Evolutionary conservation across 2,113 vertebrate species (phyloP).

Genomic region (Pterocles orientalis): DNA sequence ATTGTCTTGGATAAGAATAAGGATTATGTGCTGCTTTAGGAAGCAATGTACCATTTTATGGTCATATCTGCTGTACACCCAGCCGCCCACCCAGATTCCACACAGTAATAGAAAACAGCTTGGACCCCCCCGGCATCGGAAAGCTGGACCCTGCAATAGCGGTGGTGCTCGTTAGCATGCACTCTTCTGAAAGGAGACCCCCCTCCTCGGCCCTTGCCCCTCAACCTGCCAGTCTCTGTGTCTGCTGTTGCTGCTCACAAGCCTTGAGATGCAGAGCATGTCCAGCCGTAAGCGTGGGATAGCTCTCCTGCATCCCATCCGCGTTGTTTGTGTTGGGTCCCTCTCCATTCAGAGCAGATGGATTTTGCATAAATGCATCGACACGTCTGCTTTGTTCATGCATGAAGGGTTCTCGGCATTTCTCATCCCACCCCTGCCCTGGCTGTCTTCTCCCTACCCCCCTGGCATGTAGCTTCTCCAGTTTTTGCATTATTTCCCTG

Average conservation of each 20-base stretch:
- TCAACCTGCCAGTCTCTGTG: constrained; percentile 52
- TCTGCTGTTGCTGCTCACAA: constrained; percentile 23
- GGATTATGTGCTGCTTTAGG: constrained; percentile 19
- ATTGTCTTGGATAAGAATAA: constrained; percentile 17
- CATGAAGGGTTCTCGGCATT: constrained; percentile 3
- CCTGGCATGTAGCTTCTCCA: background rate
- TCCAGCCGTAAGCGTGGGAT: constrained; percentile 53
- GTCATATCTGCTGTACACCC: constrained; percentile 4
- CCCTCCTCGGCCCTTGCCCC: constrained; percentile 61
- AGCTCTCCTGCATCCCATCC: constrained; percentile 50
- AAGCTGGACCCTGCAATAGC: background rate
- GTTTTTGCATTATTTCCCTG: background rate
- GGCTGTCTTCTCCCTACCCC: background rate
- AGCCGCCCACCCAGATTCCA: constrained; percentile 49
- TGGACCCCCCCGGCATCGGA: background rate
- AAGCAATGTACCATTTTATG: constrained; percentile 10
- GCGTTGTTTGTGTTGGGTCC: constrained; percentile 53
- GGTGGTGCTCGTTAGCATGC: constrained; percentile 10
- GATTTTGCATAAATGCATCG: constrained; percentile 45
- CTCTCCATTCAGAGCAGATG: constrained; percentile 48
- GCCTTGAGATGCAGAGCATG: constrained; percentile 66
- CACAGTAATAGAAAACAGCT: background rate
- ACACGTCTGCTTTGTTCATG: constrained; percentile 60
- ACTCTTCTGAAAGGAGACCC: constrained; percentile 51
- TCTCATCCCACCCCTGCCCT: background rate